phyloP scores from a whole-genome alignment of 2,113 vertebrate species.

The Thomomys bottae region DNA sequence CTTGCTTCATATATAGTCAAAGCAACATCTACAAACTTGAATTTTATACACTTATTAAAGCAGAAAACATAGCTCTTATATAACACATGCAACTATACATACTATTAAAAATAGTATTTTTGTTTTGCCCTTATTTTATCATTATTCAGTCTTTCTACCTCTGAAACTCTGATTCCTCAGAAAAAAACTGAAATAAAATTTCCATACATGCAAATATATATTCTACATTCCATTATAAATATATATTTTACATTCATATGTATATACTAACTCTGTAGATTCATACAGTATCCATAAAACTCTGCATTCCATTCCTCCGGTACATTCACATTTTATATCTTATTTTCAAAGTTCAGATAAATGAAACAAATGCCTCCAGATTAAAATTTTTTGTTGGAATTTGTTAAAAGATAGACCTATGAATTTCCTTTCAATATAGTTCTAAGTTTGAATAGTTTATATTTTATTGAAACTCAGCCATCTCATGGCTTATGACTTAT shows the following conservation, averaged over 20 bases:
- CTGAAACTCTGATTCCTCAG: background rate
- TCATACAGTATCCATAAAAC: background rate
- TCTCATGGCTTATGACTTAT: background rate
- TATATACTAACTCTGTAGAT: background rate
- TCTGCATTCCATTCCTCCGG: background rate
- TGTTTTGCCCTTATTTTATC: background rate
- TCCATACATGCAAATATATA: background rate
- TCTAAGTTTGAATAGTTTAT: conserved; percentile 10
- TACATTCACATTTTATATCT: background rate
- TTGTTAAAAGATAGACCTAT: background rate
- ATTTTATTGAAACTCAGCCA: conserved; percentile 21
- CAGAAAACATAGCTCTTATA: background rate
- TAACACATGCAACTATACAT: background rate
- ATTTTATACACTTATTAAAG: background rate
- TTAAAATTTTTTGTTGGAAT: background rate
- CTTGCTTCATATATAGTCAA: background rate
- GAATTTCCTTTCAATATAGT: background rate
- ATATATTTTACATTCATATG: background rate
- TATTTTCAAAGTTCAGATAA: background rate
- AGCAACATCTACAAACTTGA: background rate
- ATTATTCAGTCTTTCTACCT: background rate
- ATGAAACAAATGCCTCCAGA: background rate
- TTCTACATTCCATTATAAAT: background rate
- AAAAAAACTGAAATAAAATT: conserved; percentile 18
- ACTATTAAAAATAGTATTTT: background rate